Conservation (phyloP, 2,888 invertebrate species). For the Molorchus minor region DNA sequence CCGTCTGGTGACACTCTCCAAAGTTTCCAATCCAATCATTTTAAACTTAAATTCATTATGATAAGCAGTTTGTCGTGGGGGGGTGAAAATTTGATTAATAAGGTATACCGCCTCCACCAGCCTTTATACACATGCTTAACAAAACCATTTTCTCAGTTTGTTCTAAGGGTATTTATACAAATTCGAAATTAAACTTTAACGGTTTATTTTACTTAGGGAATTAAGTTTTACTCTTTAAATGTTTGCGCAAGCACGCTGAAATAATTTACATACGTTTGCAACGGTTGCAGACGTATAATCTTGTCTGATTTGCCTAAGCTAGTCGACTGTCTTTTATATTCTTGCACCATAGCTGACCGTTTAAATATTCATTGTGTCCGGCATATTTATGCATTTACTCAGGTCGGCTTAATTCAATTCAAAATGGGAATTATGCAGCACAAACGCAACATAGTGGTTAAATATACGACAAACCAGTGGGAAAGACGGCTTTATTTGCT, state of each 20-base stretch:
- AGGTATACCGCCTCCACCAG: slow-evolving; percentile 6
- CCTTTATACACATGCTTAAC: slow-evolving; percentile 28
- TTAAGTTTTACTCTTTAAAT: background rate
- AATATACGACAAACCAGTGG: no score
- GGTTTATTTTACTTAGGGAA: background rate
- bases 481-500: no score
- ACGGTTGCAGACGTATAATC: slow-evolving; percentile 29
- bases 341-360: background rate
- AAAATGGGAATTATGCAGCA: background rate
- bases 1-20: background rate
- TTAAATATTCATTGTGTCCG: slow-evolving; percentile 3
- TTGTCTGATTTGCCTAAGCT: slow-evolving; percentile 33
- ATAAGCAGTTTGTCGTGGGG: background rate
- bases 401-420: background rate
- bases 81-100: slow-evolving; percentile 16
- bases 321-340: slow-evolving; percentile 5
- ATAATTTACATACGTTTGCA: slow-evolving; percentile 35
- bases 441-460: no score
- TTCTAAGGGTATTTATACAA: slow-evolving; percentile 2
- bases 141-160: slow-evolving; percentile 15
- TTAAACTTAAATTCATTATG: slow-evolving; percentile 9
- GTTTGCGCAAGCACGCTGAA: slow-evolving; percentile 16
- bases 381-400: slow-evolving; percentile 1
- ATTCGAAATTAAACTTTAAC: slow-evolving; percentile 7
- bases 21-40: slow-evolving; percentile 5